Evolutionary conservation across 2,888 invertebrate genomes (phyloP).

Genomic region (Lasioglossum villosulum): DNA sequence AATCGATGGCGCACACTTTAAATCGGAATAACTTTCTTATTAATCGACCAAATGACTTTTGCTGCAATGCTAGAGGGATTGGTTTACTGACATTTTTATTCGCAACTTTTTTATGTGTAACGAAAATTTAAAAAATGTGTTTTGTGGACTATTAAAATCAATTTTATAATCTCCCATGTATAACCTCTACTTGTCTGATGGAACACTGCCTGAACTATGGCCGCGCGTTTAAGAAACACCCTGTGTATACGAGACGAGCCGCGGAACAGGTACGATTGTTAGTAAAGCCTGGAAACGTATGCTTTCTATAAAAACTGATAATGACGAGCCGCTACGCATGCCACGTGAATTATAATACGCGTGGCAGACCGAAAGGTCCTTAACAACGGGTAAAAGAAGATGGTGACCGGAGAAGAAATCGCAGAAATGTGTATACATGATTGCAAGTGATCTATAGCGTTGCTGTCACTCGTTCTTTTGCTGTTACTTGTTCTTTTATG

Average conservation of each 20-base stretch:
- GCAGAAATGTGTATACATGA: not conserved
- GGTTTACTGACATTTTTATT: not conserved
- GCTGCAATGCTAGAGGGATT: not conserved
- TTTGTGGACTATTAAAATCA: not conserved
- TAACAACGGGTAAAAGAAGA: not conserved
- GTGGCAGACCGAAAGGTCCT: not conserved
- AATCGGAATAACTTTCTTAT: not conserved
- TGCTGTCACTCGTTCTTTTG: not conserved
- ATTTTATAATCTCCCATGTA: not conserved
- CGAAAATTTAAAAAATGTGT: not conserved
- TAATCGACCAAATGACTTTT: not conserved
- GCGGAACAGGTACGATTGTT: not conserved
- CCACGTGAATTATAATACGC: not conserved
- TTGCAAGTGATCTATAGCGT: not conserved
- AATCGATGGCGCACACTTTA: not conserved
- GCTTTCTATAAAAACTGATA: slow-evolving; percentile 10
- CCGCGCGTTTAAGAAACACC: too few species aligned
- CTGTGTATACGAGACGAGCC: not conserved
- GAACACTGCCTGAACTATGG: too few species aligned
- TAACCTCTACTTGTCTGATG: too few species aligned
- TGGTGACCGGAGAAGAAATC: not conserved
- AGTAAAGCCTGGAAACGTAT: not conserved
- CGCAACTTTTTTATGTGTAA: not conserved
- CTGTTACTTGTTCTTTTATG: not conserved
- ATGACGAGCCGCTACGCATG: not conserved